A percentile compares a stretch with the other conserved stretches of the same genome.
These are phyloP conservation scores for Leptinotarsa tumamoca DNA, from an alignment of 2,888 invertebrate species.

Conservation along the genomic window DNA sequence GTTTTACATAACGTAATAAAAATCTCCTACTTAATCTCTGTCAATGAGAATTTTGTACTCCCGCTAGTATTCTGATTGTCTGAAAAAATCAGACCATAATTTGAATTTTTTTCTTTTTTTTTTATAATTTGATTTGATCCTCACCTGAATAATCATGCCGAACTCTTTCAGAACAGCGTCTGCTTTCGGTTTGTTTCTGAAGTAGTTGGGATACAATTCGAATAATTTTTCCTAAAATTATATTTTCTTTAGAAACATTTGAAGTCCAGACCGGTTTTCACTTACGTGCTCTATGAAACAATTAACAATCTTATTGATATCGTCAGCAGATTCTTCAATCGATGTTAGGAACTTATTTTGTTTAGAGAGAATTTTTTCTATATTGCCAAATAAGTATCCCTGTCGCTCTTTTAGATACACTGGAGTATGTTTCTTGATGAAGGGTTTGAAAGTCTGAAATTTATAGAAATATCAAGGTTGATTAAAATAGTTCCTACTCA, in stretches of 20 bases:
- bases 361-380: slow-evolving; percentile 54
- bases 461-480: neutral
- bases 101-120: neutral
- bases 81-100: too few relatives aligned
- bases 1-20: too few relatives aligned
- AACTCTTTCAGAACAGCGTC: slow-evolving; percentile 56
- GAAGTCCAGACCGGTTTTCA: neutral
- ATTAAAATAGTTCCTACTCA: neutral
- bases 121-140: slow-evolving; percentile 1
- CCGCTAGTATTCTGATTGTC: too few relatives aligned
- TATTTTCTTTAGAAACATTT: neutral
- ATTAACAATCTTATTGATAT: slow-evolving; percentile 53
- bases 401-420: slow-evolving; percentile 41
- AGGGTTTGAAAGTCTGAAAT: slow-evolving; percentile 59
- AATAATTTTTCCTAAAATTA: slow-evolving; percentile 59
- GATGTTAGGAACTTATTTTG: slow-evolving; percentile 54
- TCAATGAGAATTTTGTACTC: too few relatives aligned
- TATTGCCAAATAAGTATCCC: slow-evolving; percentile 58
- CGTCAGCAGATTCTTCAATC: slow-evolving; percentile 50
- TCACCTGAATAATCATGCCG: slow-evolving; percentile 56
- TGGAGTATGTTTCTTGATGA: slow-evolving; percentile 50
- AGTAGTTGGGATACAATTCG: slow-evolving; percentile 61
- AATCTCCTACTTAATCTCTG: too few relatives aligned
- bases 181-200: slow-evolving; percentile 61
- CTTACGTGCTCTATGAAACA: slow-evolving; percentile 59